Evolutionary conservation across 2,888 invertebrate genomes (phyloP), one percentile per base, ranked within the genome.

Genomic region (Biston betularia): DNA sequence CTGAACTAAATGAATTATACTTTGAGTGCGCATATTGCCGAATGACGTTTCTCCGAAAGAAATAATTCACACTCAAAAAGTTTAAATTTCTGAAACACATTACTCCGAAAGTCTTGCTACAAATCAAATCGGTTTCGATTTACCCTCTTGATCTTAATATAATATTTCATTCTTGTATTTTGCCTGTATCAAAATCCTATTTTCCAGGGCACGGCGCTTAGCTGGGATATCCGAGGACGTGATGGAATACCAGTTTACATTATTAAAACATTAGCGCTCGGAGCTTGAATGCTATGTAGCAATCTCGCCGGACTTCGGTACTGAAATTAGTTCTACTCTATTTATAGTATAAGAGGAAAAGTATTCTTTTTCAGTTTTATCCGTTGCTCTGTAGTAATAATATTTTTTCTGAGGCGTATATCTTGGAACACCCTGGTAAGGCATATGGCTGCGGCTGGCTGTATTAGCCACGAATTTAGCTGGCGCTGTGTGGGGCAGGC

Each of bases 191-290:
- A 56, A 63, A 56, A 53, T 14, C 40, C 42, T 24, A 46, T 63
- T 56, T 50, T 11, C 50, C 1, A 0, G 8, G 9, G 12, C 35
- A 50, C 12, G 60, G 45, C 40, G 44, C 33, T 49, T 34, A 46
- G 12, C 33, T 11, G 11, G 53, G 44, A 52, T 45, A 42, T 12
- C 45, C 15, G 34, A 38, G 24, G 24, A 33, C 60, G 61, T 53
- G 61, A 70, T 72, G 68, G 60, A 72, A 69, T 68, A 67, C 40
- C 35, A 62, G 53, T 62, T 66, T 57, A 35, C 44, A 66, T 58
- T 58, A 58, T 64, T 53, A 33, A 53, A 53, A 15, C 57, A 58
- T 64, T 64, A 53, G 64, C 45, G 38, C 35, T 6, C 52, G 7
- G 15, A 40, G 15, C 54, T 9, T 7, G 54, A 62, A 54, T 46